Base-by-base conservation (phyloP, 2,113 vertebrate genomes). In the Romanogobio albipinnatus region DNA sequence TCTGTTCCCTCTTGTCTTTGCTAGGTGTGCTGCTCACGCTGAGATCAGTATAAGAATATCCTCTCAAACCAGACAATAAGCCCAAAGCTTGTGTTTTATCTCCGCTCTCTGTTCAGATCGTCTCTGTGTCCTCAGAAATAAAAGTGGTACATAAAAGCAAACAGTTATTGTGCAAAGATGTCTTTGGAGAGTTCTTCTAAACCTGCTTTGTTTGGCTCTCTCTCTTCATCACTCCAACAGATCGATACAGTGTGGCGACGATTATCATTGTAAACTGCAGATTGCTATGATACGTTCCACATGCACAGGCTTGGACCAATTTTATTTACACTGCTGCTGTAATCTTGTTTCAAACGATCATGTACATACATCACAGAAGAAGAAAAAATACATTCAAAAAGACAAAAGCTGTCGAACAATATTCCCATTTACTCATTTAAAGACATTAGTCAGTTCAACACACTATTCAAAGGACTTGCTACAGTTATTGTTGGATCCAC, bases 181-280 rank as follows among this genome's bases (percentile, higher is more conserved):
- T 85, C 84, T 81, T 86, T 49, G 70, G 85, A 36, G 73, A 51
- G 76, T 77, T 89, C 77, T 79, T 66, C 83, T 39, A 68, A 81
- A 75, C 59, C 89, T 84, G 89, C 87, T 76, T 75, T 88, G 87
- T 75, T 73, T 88, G 90, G 86, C 81, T 66, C 71, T 82, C 84
- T 90, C 84, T 68, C 45, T 83, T n/a, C 70, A 86, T 84, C 86
- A 86, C 62, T 78, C 29, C 76, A 53, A 33, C 66, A 89, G 90
- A 93, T 93, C 91, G 91, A 94, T 93, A 90, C 84, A 81, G 85
- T 81, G 84, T 85, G 84, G 89, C 85, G 89, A 91, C 87, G 90
- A 92, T 94, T 94, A 94, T 92, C 89, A 92, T 90, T 91, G 90
- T 92, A 91, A 92, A 91, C 90, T 88, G 87, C 92, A 87, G 89